These are phyloP conservation scores for Agriopis marginaria DNA, from an alignment of 2,888 invertebrate genomes.

Conservation along the genomic window DNA sequence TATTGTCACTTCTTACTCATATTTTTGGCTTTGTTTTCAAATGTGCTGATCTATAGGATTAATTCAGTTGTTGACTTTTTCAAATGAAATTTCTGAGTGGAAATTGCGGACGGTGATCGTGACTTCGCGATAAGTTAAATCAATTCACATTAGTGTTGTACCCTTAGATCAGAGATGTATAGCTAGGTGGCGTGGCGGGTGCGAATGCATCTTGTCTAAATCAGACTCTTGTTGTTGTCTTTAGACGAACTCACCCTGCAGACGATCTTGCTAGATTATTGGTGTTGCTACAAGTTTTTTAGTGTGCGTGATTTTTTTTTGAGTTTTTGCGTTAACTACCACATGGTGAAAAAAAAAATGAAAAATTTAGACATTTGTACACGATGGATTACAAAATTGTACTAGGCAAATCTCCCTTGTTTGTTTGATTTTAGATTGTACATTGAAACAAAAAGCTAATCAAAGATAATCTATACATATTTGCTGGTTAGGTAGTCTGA, in stretches of 20 bases:
- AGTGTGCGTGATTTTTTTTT: too few relatives aligned
- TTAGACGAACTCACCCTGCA: too few relatives aligned
- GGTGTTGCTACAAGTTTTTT: too few relatives aligned
- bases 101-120: conserved; percentile 30
- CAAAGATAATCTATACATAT: conserved; percentile 7
- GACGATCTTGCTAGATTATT: too few relatives aligned
- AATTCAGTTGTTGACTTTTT: conserved; percentile 30
- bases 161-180: conserved; percentile 9
- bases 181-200: too few relatives aligned
- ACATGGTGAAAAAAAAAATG: too few relatives aligned
- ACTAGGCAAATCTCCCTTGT: too few relatives aligned
- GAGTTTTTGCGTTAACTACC: too few relatives aligned
- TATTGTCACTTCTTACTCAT: conserved; percentile 6
- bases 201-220: too few relatives aligned
- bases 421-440: conserved; percentile 1
- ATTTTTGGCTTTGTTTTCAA: conserved; percentile 33
- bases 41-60: conserved; percentile 26
- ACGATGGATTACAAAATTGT: too few relatives aligned
- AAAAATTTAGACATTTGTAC: too few relatives aligned
- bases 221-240: too few relatives aligned
- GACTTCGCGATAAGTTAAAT: conserved; percentile 23
- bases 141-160: conserved; percentile 30
- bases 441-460: conserved; percentile 5
- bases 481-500: not conserved
- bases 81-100: conserved; percentile 33